Evolutionary conservation across 2,797 vertebrate genomes (phyloP).

Genomic region (Sebastiscus tertius): DNA sequence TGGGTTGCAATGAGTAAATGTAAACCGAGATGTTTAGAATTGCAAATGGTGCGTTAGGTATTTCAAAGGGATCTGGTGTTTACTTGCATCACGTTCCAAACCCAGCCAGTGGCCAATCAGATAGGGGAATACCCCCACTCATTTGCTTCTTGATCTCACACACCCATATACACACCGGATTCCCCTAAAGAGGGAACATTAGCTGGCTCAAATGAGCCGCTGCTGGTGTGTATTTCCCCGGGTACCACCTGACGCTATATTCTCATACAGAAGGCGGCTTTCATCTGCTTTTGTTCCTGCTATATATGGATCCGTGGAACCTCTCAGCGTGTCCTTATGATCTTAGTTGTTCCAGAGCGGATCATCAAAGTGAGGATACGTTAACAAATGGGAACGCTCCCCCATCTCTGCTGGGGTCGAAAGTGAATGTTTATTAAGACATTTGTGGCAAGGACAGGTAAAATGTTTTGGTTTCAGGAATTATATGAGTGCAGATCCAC

Average conservation of each 20-base stretch:
- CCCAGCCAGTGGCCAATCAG: slow-evolving; percentile 69
- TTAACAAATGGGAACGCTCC: slow-evolving; percentile 31
- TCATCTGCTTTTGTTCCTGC: slow-evolving; percentile 59
- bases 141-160: slow-evolving; percentile 31
- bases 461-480: background rate
- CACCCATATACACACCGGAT: slow-evolving; percentile 34
- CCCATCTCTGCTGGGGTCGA: background rate
- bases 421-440: background rate
- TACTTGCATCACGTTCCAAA: slow-evolving; percentile 77
- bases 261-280: slow-evolving; percentile 60
- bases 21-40: slow-evolving; percentile 75
- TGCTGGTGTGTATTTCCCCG: slow-evolving; percentile 55
- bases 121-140: slow-evolving; percentile 60
- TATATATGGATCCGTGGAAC: slow-evolving; percentile 43
- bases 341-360: slow-evolving; percentile 24
- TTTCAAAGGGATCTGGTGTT: slow-evolving; percentile 74
- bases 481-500: background rate
- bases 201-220: slow-evolving; percentile 49
- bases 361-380: slow-evolving; percentile 50
- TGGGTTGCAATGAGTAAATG: slow-evolving; percentile 13
- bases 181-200: slow-evolving; percentile 72
- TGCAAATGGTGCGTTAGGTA: slow-evolving; percentile 73
- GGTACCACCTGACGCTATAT: slow-evolving; percentile 47
- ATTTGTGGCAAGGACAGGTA: background rate
- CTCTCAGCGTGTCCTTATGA: slow-evolving; percentile 14